Conservation (phyloP, 2,113 vertebrate species). For the Hydropotes inermis region DNA sequence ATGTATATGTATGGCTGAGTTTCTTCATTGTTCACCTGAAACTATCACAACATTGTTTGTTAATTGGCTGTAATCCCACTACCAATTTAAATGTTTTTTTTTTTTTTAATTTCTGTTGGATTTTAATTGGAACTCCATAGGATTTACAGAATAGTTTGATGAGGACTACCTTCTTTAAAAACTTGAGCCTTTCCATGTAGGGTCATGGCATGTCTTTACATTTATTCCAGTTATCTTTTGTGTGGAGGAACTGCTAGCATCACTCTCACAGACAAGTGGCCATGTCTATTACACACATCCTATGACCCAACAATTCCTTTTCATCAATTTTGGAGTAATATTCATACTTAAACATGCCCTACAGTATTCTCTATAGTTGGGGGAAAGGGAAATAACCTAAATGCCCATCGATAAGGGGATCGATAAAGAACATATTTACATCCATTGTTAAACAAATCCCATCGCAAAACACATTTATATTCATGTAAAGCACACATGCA, state of each 20-base stretch:
- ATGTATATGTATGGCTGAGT: neutral
- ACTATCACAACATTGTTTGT: neutral
- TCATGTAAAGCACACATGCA: neutral
- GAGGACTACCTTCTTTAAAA: neutral
- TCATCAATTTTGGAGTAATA: neutral
- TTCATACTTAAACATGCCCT: neutral
- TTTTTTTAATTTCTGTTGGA: neutral
- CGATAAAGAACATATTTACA: neutral
- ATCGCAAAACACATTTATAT: neutral
- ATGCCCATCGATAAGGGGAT: neutral
- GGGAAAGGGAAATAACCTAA: neutral
- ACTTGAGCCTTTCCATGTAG: neutral
- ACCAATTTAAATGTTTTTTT: neutral
- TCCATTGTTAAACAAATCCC: neutral
- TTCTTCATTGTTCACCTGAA: neutral
- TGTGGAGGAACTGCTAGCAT: neutral
- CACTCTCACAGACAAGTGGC: neutral
- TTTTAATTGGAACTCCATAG: neutral
- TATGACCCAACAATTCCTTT: neutral
- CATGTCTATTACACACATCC: neutral
- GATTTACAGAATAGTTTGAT: slow-evolving; percentile 6
- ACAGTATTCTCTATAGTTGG: neutral
- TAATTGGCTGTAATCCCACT: neutral
- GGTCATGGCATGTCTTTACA: neutral
- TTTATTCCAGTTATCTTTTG: slow-evolving; percentile 12